phyloP scores from a whole-genome alignment of 2,113 vertebrate species.

The Anolis carolinensis region DNA sequence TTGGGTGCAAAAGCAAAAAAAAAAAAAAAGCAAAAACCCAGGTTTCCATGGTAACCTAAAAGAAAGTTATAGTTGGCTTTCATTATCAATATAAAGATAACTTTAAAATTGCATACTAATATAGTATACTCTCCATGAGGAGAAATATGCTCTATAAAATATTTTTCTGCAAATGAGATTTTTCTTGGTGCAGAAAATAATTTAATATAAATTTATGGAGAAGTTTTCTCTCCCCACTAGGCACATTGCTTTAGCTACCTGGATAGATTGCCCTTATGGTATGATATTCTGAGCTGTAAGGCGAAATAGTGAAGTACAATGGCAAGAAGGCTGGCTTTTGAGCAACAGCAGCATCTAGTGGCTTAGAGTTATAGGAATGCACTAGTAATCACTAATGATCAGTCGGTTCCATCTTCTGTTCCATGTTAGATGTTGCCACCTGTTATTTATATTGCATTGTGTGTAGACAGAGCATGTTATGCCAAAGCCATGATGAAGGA shows the following conservation, averaged over 20 bases:
- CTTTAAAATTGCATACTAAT: conserved; percentile 11
- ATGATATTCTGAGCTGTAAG: background rate
- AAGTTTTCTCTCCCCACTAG: too few relatives aligned
- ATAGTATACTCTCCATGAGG: conserved; percentile 31
- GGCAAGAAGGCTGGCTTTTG: background rate
- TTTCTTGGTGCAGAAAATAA: conserved; percentile 47
- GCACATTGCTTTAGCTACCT: conserved; percentile 15
- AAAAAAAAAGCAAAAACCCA: too few relatives aligned
- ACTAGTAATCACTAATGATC: background rate
- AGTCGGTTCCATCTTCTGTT: background rate
- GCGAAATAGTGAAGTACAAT: background rate
- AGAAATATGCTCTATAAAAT: background rate
- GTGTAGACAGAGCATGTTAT: background rate
- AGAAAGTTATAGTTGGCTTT: too few relatives aligned
- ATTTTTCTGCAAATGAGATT: background rate
- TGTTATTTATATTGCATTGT: background rate
- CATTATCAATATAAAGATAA: background rate
- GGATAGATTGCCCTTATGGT: background rate
- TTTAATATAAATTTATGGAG: conserved; percentile 27
- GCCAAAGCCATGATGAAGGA: background rate
- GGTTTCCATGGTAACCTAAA: too few relatives aligned
- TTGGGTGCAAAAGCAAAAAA: background rate
- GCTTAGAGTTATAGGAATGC: background rate
- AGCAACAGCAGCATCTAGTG: conserved; percentile 31
- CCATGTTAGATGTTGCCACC: background rate